Percentiles rank a stretch among this genome's conserved stretches.
Evolutionary conservation across 2,113 vertebrate species (phyloP).

Genomic region (Misgurnus anguillicaudatus): DNA sequence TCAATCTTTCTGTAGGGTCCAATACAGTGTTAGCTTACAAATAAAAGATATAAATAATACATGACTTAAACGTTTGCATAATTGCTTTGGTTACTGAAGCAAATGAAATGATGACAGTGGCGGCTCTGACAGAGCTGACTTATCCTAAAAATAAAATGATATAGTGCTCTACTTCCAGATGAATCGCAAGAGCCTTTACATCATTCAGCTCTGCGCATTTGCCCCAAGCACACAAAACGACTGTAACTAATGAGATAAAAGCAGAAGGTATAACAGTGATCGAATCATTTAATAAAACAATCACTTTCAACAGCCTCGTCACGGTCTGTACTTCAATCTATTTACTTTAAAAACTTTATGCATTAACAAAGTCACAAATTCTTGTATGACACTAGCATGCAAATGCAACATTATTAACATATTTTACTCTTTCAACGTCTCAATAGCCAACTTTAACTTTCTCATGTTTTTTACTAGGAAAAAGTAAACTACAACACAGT

Average conservation of each 20-base stretch:
- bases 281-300: constrained; percentile 22
- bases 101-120: constrained; percentile 28
- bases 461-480: too few species aligned
- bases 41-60: not conserved
- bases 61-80: not conserved
- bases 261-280: constrained; percentile 10
- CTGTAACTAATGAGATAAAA: constrained; percentile 9
- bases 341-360: not conserved
- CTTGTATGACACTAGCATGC: too few species aligned
- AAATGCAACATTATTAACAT: too few species aligned
- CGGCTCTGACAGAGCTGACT: constrained; percentile 17
- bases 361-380: too few species aligned
- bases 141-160: not conserved
- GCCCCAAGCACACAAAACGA: constrained; percentile 12
- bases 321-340: too few species aligned
- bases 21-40: not conserved
- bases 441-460: too few species aligned
- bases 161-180: constrained; percentile 1
- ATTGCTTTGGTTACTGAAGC: not conserved
- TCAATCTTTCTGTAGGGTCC: not conserved
- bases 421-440: too few species aligned
- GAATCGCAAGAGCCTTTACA: not conserved
- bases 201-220: constrained; percentile 12
- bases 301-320: not conserved
- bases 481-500: too few species aligned